These are phyloP conservation scores for Zaprionus lineosus DNA, from an alignment of 2,888 invertebrate genomes.

Conservation along the genomic window DNA sequence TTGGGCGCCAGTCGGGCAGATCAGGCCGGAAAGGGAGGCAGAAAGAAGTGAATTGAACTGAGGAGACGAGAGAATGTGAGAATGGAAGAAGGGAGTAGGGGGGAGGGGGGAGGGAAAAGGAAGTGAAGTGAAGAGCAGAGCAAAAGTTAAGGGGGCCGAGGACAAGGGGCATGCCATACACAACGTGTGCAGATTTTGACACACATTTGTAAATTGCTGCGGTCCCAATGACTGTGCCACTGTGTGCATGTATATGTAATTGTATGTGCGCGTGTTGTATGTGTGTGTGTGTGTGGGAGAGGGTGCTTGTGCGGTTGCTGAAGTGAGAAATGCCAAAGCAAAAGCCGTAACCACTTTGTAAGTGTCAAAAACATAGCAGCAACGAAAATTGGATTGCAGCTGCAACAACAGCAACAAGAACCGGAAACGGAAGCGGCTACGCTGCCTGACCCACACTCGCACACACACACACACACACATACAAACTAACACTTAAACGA, in stretches of 20 bases:
- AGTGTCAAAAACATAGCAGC: slow-evolving; percentile 74
- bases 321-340: slow-evolving; percentile 75
- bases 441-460: slow-evolving; percentile 30
- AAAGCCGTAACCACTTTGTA: slow-evolving; percentile 76
- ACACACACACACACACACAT: slow-evolving; percentile 22
- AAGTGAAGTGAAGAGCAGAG: too few relatives aligned
- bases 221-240: slow-evolving; percentile 16
- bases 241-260: slow-evolving; percentile 2
- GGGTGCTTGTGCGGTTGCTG: slow-evolving; percentile 66
- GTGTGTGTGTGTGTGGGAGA: slow-evolving; percentile 18
- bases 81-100: too few relatives aligned
- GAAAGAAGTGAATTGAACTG: too few relatives aligned
- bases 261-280: slow-evolving; percentile 1
- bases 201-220: slow-evolving; percentile 69
- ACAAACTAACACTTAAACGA: slow-evolving; percentile 4
- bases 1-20: slow-evolving; percentile 37
- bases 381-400: slow-evolving; percentile 74
- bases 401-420: slow-evolving; percentile 31
- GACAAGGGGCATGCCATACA: slow-evolving; percentile 26
- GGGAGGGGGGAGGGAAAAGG: too few relatives aligned
- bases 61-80: too few relatives aligned
- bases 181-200: slow-evolving; percentile 64
- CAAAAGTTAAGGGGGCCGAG: slow-evolving; percentile 3
- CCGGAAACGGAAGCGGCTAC: slow-evolving; percentile 60
- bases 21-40: too few relatives aligned